Evolutionary conservation across 2,113 vertebrate species (phyloP).

Genomic region (Eira barbara): DNA sequence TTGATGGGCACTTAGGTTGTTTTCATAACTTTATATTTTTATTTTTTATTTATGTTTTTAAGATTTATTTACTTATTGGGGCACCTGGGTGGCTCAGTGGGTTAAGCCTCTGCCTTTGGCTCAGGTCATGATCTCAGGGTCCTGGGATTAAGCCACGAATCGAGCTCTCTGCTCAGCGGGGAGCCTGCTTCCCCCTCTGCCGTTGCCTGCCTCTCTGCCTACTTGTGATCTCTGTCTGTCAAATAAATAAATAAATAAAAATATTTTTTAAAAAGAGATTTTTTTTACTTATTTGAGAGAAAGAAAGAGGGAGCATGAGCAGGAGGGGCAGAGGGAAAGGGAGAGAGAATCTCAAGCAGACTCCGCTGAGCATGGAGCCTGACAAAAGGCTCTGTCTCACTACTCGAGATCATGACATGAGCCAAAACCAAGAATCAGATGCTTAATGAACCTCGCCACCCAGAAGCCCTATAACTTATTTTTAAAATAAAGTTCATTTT

Average conservation of each 20-base stretch:
- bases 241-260: no score
- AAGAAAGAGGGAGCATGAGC: not conserved
- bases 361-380: not conserved
- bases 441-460: not conserved
- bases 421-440: not conserved
- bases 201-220: no score
- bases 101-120: no score
- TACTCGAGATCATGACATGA: not conserved
- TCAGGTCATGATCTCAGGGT: no score
- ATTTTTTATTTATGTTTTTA: not conserved
- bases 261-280: not conserved
- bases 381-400: not conserved
- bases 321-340: not conserved
- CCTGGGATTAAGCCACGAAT: no score
- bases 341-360: not conserved
- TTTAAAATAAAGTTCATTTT: not conserved
- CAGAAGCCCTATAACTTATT: not conserved
- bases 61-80: not conserved
- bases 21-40: not conserved
- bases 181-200: no score
- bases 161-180: no score
- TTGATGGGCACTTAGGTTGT: not conserved
- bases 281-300: not conserved
- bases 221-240: no score
- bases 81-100: no score